phyloP scores from a whole-genome alignment of 2,113 vertebrate genomes.

The Microcebus jonahi region DNA sequence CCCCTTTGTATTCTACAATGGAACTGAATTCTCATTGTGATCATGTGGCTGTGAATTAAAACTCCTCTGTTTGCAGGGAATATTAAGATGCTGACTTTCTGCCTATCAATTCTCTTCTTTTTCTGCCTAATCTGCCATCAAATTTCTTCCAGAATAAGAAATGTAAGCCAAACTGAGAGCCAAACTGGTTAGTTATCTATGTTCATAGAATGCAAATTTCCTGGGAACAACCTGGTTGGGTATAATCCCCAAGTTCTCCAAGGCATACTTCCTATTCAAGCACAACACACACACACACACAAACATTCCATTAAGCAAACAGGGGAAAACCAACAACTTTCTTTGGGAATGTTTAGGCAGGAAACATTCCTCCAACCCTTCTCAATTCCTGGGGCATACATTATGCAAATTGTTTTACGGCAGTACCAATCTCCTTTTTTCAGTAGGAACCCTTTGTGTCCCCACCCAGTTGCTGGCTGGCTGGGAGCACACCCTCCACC shows the following conservation, averaged over 20 bases:
- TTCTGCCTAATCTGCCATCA: constrained; percentile 39
- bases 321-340: constrained; percentile 36
- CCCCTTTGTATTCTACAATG: constrained; percentile 53
- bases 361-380: constrained; percentile 36
- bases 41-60: constrained; percentile 35
- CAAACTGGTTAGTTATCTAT: constrained; percentile 33
- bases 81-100: constrained; percentile 64
- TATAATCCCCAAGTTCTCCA: neutral
- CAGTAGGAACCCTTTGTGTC: constrained; percentile 77
- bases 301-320: constrained; percentile 49
- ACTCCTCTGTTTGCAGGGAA: neutral
- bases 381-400: constrained; percentile 54
- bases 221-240: constrained; percentile 38
- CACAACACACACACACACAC: neutral
- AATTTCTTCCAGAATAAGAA: constrained; percentile 52
- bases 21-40: constrained; percentile 58
- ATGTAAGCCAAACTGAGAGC: constrained; percentile 7
- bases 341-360: constrained; percentile 69
- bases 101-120: constrained; percentile 43
- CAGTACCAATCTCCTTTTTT: constrained; percentile 49
- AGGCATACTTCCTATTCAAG: neutral
- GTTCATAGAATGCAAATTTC: constrained; percentile 35
- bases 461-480: constrained; percentile 68
- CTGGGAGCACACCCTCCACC: constrained; percentile 56
- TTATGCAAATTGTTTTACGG: constrained; percentile 61